These are phyloP conservation scores for Characodon lateralis DNA, from an alignment of 2,797 vertebrate species.

Conservation along the genomic window DNA sequence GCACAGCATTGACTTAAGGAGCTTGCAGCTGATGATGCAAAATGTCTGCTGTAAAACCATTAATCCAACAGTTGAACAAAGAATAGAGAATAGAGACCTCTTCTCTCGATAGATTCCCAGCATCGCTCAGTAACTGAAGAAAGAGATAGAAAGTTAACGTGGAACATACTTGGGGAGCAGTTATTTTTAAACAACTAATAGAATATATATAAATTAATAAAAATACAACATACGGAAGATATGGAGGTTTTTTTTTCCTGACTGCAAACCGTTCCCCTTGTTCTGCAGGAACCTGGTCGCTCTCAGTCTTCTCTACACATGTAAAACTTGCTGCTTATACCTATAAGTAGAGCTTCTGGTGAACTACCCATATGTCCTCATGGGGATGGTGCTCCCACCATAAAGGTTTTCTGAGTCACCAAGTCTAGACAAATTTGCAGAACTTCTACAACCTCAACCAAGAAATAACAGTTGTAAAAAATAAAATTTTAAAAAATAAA, in stretches of 20 bases:
- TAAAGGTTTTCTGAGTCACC: too few species aligned
- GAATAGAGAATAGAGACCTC: background rate
- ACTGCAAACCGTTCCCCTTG: background rate
- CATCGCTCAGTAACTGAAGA: background rate
- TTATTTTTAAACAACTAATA: background rate
- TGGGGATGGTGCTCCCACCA: too few species aligned
- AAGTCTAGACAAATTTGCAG: too few species aligned
- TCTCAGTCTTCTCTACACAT: background rate
- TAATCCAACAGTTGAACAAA: background rate
- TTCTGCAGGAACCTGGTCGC: background rate
- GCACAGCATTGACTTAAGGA: background rate
- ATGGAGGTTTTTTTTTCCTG: background rate
- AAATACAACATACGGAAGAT: background rate
- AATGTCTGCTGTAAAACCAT: background rate
- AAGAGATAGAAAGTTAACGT: background rate
- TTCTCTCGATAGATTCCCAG: background rate
- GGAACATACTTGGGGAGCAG: background rate
- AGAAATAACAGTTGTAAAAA: too few species aligned
- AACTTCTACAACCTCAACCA: too few species aligned
- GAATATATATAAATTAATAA: background rate
- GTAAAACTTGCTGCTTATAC: background rate
- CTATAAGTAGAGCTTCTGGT: background rate
- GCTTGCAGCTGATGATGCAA: background rate
- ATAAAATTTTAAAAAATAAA: too few species aligned
- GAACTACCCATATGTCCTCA: too few species aligned